Base-by-base conservation (phyloP, 2,113 vertebrate genomes). In the Cyprinodon brontotheroides region DNA sequence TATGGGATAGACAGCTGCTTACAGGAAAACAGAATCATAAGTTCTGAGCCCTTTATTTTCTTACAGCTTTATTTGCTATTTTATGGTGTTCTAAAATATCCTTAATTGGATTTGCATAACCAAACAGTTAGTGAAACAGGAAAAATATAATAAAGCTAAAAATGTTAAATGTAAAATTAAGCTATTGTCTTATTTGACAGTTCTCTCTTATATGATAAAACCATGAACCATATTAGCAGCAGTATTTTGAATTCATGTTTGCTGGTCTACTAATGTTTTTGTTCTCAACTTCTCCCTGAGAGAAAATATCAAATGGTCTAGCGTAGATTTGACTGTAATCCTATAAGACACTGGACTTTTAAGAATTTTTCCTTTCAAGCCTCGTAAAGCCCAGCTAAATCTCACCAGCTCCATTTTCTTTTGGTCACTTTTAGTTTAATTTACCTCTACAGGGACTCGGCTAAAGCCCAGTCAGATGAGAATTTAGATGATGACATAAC, bases 241-340 rank as follows among this genome's bases (percentile, higher is more conserved):
- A 57, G 8, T 57, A 20, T 9, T 57, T 57, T n/a, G n/a, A 57
- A 57, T 6, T 53, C 17, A 57, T 1, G 8, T 57, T 6, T 15
- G 5, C 48, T 17, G 15, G 48, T 50, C 17, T 29, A 29, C 29
- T 29, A 29, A 29, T 29, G 29, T 29, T 29, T 29, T 29, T 29
- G 70, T 59, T 47, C 71, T 14, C 40, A 48, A 50, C 53, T 57
- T 61, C n/a, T 70, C 37, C 53, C 68, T 80, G 80, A 79, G 70
- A 68, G 70, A 45, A 1, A 39, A 77, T 63, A 80, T 80, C 81
- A 68, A 66, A 68, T 13, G 41, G 57, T 70, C 64, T 15, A 14
- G 50, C 53, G 37, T 13, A 76, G 86, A 83, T 85, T 78, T 83
- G 74, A 84, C 70, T 47, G 1, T 83, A 75, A 86, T 71, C 65